These are phyloP conservation scores for Cephus cinctus DNA, from an alignment of 1,140 invertebrate genomes.

Conservation along the genomic window DNA sequence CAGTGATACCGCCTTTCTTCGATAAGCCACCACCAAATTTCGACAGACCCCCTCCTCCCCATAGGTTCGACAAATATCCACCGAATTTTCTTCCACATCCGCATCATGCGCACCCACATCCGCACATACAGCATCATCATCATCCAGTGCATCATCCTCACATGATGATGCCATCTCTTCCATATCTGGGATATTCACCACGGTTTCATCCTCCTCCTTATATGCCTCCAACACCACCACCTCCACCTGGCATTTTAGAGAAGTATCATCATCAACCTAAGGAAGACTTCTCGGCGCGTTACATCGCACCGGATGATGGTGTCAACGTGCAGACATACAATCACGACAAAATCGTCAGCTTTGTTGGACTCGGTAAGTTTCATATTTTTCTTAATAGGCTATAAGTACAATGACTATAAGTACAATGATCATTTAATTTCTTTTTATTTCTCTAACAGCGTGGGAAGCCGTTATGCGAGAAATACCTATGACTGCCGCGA, in stretches of 20 bases:
- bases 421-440: not conserved
- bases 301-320: slow-evolving; percentile 56
- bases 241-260: slow-evolving; percentile 30
- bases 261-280: slow-evolving; percentile 40
- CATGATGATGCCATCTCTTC: slow-evolving; percentile 34
- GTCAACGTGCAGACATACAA: slow-evolving; percentile 51
- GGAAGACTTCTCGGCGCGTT: slow-evolving; percentile 48
- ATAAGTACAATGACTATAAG: not conserved
- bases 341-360: slow-evolving; percentile 65
- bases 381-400: not conserved
- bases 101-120: slow-evolving; percentile 17
- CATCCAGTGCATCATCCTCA: slow-evolving; percentile 31
- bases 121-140: slow-evolving; percentile 23
- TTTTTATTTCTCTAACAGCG: slow-evolving; percentile 32
- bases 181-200: slow-evolving; percentile 32
- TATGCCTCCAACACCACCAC: slow-evolving; percentile 10
- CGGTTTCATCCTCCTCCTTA: slow-evolving; percentile 29
- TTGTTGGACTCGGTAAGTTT: slow-evolving; percentile 61
- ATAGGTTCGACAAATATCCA: slow-evolving; percentile 36
- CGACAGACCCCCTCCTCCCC: slow-evolving; percentile 29
- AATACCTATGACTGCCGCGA: slow-evolving; percentile 37
- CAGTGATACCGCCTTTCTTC: slow-evolving; percentile 21
- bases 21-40: slow-evolving; percentile 36
- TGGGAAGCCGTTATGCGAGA: slow-evolving; percentile 50
- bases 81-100: slow-evolving; percentile 40